Base-by-base conservation (phyloP, 2,797 vertebrate genomes). In the Hyperoplus lanceolatus region DNA sequence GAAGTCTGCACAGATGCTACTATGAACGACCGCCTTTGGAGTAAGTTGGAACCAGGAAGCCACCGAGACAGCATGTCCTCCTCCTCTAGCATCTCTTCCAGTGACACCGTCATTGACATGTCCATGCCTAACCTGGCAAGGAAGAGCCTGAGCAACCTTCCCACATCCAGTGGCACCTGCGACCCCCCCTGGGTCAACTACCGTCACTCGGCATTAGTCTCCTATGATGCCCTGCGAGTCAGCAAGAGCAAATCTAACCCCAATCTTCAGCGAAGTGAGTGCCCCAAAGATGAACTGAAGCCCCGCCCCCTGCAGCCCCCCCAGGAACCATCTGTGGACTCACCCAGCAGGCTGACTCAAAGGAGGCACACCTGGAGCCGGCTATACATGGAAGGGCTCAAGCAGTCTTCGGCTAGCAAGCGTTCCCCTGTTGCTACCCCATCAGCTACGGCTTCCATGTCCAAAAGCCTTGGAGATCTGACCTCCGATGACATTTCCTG, bases 51-150 rank as follows among this genome's bases (percentile, higher is more conserved):
- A 8, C 91, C 94, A 0, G 81, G 92, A 79, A 95, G 80, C 83
- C 96, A 97, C 77, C 84, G 96, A 0, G 96, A 98, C 90, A 98
- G 97, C 18, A 92, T 97, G 93, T 99, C 97, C 42, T 98, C 97
- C 0, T 98, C 97, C 18, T 99, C 98, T 70, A 99, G 97, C 90
- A 95, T 99, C 93, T 99, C 97, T 0, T 99, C 97, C 88, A 97
- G 93, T 0, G 98, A 99, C 95, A 99, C 97, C 0, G 97, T 98
- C 87, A 97, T 98, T 0, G 97, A 99, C 82, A 94, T 99, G 50
- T 97, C 97, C 0, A 80, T 97, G 14, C 95, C 96, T 7, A 97
- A 96, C 88, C 91, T 97, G 70, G 94, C 96, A 60, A 93, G 94
- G 53, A 97, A 96, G 85, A 96, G 95, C 88, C 90, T 96, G 62